Percentiles rank a stretch among this genome's conserved stretches.
phyloP scores from a whole-genome alignment of 2,888 invertebrate genomes.

The Thymelicus lineola region DNA sequence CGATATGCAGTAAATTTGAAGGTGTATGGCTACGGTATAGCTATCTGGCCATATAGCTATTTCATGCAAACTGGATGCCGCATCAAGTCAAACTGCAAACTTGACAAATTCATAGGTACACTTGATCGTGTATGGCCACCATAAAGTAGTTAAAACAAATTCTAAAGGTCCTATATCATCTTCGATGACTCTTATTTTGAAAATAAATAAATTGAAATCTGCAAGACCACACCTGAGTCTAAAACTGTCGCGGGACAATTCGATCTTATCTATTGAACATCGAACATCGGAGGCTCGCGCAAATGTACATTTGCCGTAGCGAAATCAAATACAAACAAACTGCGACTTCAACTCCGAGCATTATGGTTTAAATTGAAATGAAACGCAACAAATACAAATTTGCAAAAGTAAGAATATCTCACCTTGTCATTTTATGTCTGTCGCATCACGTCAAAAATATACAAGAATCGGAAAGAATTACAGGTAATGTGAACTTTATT shows the following conservation, averaged over 20 bases:
- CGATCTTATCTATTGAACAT: constrained; percentile 69
- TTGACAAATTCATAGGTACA: too few relatives aligned
- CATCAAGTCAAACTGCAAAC: too few relatives aligned
- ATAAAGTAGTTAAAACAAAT: too few relatives aligned
- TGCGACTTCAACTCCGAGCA: background rate
- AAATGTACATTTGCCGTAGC: constrained; percentile 1
- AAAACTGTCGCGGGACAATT: constrained; percentile 45
- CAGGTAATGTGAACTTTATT: constrained; percentile 27
- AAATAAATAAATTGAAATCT: constrained; percentile 31
- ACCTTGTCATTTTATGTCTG: constrained; percentile 60
- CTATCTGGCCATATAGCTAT: too few relatives aligned
- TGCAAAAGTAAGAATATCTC: constrained; percentile 54
- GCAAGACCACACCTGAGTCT: constrained; percentile 69
- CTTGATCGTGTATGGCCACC: too few relatives aligned
- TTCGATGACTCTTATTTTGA: constrained; percentile 9
- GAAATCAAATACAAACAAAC: background rate
- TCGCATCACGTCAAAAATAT: constrained; percentile 40
- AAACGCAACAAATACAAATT: constrained; percentile 44
- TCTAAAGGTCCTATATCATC: background rate
- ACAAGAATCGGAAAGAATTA: constrained; percentile 19
- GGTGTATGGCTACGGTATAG: too few relatives aligned
- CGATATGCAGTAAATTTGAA: too few relatives aligned
- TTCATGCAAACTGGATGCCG: too few relatives aligned
- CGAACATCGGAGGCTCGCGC: constrained; percentile 50
- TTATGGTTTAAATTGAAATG: background rate